phyloP scores from a whole-genome alignment of 2,113 vertebrate species.

The Myiagra hebetior region DNA sequence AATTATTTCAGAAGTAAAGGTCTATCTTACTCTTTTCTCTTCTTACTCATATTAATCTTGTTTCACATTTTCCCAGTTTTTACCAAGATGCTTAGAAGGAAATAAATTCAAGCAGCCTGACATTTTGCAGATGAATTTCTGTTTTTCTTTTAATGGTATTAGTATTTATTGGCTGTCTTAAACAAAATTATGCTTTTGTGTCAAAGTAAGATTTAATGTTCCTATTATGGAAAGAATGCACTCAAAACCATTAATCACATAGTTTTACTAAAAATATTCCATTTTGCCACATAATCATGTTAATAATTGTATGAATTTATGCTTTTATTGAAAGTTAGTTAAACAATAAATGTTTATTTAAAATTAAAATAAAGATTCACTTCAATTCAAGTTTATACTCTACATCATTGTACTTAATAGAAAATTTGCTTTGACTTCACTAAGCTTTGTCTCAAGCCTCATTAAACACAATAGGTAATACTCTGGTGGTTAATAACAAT shows the following conservation, averaged over 20 bases:
- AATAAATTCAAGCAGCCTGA: neutral
- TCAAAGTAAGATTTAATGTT: neutral
- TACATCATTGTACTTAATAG: neutral
- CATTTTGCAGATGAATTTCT: neutral
- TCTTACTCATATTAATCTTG: neutral
- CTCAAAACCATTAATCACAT: neutral
- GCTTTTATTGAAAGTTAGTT: neutral
- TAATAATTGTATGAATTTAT: neutral
- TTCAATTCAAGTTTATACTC: neutral
- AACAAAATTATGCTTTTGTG: neutral
- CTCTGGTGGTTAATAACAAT: neutral
- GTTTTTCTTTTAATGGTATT: neutral
- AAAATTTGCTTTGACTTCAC: neutral
- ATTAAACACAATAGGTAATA: constrained; percentile 7
- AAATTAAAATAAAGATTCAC: neutral
- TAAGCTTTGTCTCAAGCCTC: constrained; percentile 2
- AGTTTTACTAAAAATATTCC: neutral
- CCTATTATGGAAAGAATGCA: neutral
- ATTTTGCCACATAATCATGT: neutral
- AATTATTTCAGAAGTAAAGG: neutral
- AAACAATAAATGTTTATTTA: neutral
- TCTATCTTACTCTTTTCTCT: neutral
- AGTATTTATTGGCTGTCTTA: neutral
- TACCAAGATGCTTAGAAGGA: neutral
- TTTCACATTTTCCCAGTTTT: neutral